Evolutionary conservation across 2,888 invertebrate genomes (phyloP).

Genomic region (Allygus modestus): DNA sequence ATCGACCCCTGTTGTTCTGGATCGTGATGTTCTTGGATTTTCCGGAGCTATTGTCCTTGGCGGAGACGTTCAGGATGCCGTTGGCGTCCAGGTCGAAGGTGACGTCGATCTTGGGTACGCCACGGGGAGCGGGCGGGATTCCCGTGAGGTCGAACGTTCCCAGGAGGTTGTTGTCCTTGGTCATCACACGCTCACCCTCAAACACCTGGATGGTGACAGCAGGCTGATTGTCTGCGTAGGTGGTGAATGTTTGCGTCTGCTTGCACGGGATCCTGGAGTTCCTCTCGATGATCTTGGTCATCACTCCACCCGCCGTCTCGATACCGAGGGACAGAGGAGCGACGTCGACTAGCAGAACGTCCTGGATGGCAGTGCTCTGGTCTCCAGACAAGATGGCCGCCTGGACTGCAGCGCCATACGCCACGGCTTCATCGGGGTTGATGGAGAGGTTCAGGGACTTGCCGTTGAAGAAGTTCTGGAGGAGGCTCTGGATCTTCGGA

Average conservation of each 20-base stretch:
- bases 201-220: constrained; percentile 92
- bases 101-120: constrained; percentile 87
- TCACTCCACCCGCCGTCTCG: constrained; percentile 88
- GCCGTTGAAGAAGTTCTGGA: constrained; percentile 80
- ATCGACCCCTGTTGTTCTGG: constrained; percentile 75
- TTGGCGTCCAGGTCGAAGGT: constrained; percentile 84
- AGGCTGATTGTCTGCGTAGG: constrained; percentile 94
- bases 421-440: constrained; percentile 88
- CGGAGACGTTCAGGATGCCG: constrained; percentile 75
- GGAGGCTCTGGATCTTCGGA: constrained; percentile 85
- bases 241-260: constrained; percentile 85
- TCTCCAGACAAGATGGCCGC: constrained; percentile 85
- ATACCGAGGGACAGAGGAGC: constrained; percentile 84
- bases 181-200: constrained; percentile 91
- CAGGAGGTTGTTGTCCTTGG: constrained; percentile 91
- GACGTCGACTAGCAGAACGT: constrained; percentile 83
- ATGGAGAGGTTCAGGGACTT: constrained; percentile 86
- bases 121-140: constrained; percentile 87
- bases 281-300: constrained; percentile 78
- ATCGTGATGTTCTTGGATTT: constrained; percentile 75
- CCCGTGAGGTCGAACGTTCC: constrained; percentile 89
- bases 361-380: constrained; percentile 82
- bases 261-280: constrained; percentile 77
- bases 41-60: constrained; percentile 75
- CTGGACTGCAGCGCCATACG: constrained; percentile 89